Percentiles rank a stretch among this genome's conserved stretches.
phyloP scores from a whole-genome alignment of 2,888 invertebrate genomes.

The Nesidiocoris tenuis region DNA sequence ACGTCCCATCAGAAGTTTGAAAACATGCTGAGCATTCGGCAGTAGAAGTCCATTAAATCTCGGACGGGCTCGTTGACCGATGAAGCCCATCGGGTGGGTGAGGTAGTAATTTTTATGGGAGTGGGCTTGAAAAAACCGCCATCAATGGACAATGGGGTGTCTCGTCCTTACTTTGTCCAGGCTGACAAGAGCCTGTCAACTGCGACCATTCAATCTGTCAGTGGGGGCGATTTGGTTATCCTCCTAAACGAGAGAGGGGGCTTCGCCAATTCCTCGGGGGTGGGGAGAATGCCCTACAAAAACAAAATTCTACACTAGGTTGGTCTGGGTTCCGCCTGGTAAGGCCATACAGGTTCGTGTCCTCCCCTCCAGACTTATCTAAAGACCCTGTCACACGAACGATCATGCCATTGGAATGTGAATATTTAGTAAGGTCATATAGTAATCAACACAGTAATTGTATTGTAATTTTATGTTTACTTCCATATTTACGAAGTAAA shows the following conservation, averaged over 20 bases:
- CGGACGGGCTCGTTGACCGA: background rate
- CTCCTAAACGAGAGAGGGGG: background rate
- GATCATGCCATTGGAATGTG: too few relatives aligned
- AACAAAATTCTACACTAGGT: background rate
- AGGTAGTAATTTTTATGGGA: background rate
- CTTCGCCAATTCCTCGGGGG: too few relatives aligned
- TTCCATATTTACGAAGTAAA: too few relatives aligned
- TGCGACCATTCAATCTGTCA: constrained; percentile 26
- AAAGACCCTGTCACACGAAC: too few relatives aligned
- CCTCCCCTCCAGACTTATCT: too few relatives aligned
- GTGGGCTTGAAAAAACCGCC: background rate
- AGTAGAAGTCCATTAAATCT: background rate
- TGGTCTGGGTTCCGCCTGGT: background rate
- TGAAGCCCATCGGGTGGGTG: background rate
- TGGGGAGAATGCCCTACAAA: background rate
- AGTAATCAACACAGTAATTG: too few relatives aligned
- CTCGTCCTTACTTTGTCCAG: constrained; percentile 45
- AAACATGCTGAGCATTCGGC: too few relatives aligned
- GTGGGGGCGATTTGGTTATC: background rate
- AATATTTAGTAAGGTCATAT: too few relatives aligned
- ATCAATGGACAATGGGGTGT: background rate
- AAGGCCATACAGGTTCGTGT: too few relatives aligned
- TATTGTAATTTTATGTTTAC: too few relatives aligned
- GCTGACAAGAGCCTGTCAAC: constrained; percentile 40
- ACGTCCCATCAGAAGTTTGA: too few relatives aligned